Evolutionary conservation across 1,140 invertebrate species (phyloP).

Genomic region (Neuroterus valhalla): DNA sequence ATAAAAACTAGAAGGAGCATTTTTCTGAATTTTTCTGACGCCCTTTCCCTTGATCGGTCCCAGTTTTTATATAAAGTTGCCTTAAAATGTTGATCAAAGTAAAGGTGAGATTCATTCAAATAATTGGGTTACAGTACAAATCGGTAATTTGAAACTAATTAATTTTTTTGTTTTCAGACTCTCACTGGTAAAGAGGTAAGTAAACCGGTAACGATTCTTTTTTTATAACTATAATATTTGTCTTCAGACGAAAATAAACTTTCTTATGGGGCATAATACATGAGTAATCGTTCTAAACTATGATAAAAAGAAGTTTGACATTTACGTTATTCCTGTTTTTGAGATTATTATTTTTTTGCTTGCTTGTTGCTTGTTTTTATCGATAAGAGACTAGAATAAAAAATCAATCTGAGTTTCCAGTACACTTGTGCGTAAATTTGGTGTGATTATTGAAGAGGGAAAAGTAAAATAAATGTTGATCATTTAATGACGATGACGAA

Average conservation of each 20-base stretch:
- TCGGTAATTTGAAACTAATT: conserved; percentile 38
- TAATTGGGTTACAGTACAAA: background rate
- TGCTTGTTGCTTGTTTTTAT: conserved; percentile 6
- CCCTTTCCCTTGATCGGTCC: background rate
- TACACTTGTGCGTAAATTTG: no score
- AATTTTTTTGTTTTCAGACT: conserved; percentile 78
- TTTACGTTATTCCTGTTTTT: no score
- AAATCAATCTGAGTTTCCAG: no score
- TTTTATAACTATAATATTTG: background rate
- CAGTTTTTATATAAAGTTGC: conserved; percentile 6
- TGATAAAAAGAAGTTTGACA: background rate
- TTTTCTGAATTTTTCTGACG: background rate
- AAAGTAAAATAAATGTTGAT: no score
- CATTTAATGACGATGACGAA: background rate
- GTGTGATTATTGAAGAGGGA: no score
- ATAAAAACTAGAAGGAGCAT: background rate
- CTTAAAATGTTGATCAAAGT: conserved; percentile 88
- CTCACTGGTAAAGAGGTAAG: conserved; percentile 87
- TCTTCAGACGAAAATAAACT: background rate
- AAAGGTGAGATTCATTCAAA: conserved; percentile 78
- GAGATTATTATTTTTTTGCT: background rate
- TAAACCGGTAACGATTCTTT: conserved; percentile 42
- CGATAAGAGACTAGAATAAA: background rate
- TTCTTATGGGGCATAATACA: background rate
- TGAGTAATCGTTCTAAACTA: background rate